Percentiles rank a stretch among this genome's conserved stretches.
phyloP scores from a whole-genome alignment of 1,140 invertebrate genomes.

The Pseudomyrmex sp. region DNA sequence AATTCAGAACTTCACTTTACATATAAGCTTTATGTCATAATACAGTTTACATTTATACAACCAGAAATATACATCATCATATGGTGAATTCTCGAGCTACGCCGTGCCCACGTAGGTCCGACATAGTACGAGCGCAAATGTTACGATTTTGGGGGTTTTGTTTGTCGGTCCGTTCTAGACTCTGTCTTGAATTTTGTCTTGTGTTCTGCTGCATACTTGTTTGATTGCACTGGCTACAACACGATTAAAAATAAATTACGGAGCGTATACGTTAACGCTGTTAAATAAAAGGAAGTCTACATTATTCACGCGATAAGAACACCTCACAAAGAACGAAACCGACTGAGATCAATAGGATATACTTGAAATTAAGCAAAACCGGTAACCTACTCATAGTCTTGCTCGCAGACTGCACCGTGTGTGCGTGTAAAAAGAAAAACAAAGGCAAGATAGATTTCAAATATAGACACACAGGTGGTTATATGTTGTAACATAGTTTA shows the following conservation, averaged over 20 bases:
- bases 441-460: slow-evolving; percentile 52
- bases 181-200: slow-evolving; percentile 64
- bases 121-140: slow-evolving; percentile 4
- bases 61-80: slow-evolving; percentile 39
- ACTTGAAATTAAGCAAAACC: slow-evolving; percentile 11
- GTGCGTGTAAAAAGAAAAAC: slow-evolving; percentile 63
- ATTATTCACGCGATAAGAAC: slow-evolving; percentile 35
- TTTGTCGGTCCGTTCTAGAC: slow-evolving; percentile 60
- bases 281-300: background rate
- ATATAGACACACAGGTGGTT: slow-evolving; percentile 38
- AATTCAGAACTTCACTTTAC: background rate
- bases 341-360: background rate
- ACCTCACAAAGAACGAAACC: slow-evolving; percentile 8
- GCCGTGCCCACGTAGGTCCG: background rate
- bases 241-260: slow-evolving; percentile 44
- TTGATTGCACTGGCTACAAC: slow-evolving; percentile 71
- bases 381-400: slow-evolving; percentile 68
- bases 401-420: slow-evolving; percentile 60
- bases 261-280: background rate
- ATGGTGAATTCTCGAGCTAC: background rate
- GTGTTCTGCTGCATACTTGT: slow-evolving; percentile 47
- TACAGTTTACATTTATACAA: slow-evolving; percentile 56
- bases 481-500: slow-evolving; percentile 4
- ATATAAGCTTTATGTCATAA: slow-evolving; percentile 46
- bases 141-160: slow-evolving; percentile 74